phyloP scores from a whole-genome alignment of 2,797 vertebrate species.

The Falco berigora region DNA sequence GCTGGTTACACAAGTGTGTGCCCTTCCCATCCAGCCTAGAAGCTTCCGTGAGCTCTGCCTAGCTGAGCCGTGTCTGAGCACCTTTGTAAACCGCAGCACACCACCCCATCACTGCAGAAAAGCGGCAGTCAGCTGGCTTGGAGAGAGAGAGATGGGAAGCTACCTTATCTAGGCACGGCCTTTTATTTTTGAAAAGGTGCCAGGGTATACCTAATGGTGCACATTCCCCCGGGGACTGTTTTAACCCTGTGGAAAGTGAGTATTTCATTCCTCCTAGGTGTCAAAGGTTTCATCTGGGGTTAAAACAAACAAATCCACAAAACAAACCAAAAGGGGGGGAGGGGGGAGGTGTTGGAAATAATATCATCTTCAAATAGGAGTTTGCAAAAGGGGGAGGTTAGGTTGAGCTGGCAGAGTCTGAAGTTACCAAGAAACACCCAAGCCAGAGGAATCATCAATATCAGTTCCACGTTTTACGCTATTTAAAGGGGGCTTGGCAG shows the following conservation, averaged over 20 bases:
- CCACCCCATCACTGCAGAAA: neutral
- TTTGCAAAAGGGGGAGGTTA: neutral
- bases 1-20: neutral
- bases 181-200: neutral
- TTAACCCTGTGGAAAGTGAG: neutral
- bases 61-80: neutral
- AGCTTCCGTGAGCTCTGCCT: neutral
- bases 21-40: neutral
- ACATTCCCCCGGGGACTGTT: neutral
- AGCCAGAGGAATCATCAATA: neutral
- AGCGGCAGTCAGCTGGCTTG: neutral
- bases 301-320: neutral
- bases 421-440: neutral
- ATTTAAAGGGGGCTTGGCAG: neutral
- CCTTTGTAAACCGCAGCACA: neutral
- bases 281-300: neutral
- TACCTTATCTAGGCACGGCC: fast-evolving
- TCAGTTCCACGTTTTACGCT: neutral
- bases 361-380: neutral
- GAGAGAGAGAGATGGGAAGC: neutral
- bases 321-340: neutral
- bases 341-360: neutral
- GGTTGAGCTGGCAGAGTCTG: neutral
- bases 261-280: neutral
- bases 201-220: neutral